Percentiles rank a stretch among this genome's conserved stretches.
Conservation (phyloP, 2,888 invertebrate species). For the Catocala nupta region DNA sequence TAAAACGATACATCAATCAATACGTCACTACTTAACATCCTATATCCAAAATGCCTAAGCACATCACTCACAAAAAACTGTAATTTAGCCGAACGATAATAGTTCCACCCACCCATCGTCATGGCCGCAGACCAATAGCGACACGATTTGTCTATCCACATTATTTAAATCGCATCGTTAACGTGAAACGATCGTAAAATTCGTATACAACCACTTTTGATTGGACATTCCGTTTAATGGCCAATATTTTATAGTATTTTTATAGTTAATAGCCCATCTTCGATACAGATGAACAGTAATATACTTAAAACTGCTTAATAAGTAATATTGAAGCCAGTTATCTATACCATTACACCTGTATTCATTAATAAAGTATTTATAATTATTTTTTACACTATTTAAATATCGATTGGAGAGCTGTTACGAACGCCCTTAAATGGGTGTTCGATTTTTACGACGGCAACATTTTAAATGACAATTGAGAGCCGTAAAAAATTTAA, state of each 20-base stretch:
- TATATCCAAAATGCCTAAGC: slow-evolving; percentile 14
- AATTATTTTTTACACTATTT: slow-evolving; percentile 39
- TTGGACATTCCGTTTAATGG: slow-evolving; percentile 71
- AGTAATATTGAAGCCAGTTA: slow-evolving; percentile 36
- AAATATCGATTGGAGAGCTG: slow-evolving; percentile 44
- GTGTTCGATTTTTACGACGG: slow-evolving; percentile 29
- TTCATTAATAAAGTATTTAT: slow-evolving; percentile 30
- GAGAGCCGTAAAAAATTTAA: slow-evolving; percentile 20
- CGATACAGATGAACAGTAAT: slow-evolving; percentile 44
- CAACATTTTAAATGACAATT: slow-evolving; percentile 36
- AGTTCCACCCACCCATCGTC: slow-evolving; percentile 41
- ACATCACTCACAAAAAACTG: slow-evolving; percentile 28
- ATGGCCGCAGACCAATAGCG: slow-evolving; percentile 65
- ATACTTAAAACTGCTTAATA: slow-evolving; percentile 57
- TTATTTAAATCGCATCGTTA: slow-evolving; percentile 76
- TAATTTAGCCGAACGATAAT: slow-evolving; percentile 33
- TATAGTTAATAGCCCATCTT: slow-evolving; percentile 54
- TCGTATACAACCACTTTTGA: slow-evolving; percentile 71
- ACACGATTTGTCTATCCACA: slow-evolving; percentile 80
- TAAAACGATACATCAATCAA: background rate
- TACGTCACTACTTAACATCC: slow-evolving; percentile 25
- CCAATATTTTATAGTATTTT: slow-evolving; percentile 61
- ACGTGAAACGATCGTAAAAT: slow-evolving; percentile 74
- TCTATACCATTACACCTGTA: slow-evolving; percentile 42
- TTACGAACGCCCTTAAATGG: slow-evolving; percentile 21